Conservation (phyloP, 1,140 invertebrate genomes). For the Drosophila arawakana region DNA sequence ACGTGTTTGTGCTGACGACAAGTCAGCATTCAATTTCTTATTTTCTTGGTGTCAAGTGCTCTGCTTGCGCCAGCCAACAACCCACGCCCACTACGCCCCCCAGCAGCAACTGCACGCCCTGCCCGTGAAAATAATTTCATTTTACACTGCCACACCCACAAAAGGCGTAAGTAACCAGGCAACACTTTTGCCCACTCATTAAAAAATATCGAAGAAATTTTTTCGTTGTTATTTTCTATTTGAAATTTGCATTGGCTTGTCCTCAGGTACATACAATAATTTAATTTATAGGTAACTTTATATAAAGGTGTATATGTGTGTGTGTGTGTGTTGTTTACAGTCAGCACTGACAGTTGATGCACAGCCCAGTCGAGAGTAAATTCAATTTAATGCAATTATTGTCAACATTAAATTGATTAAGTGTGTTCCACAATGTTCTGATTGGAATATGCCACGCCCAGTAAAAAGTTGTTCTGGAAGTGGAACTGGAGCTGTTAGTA, state of each 20-base stretch:
- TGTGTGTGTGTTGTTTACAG: not conserved
- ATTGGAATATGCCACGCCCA: slow-evolving; percentile 1
- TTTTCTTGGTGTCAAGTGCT: slow-evolving; percentile 62
- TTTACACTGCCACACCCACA: slow-evolving; percentile 27
- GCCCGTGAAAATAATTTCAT: slow-evolving; percentile 63
- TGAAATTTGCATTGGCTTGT: slow-evolving; percentile 2
- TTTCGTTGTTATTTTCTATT: slow-evolving; percentile 3
- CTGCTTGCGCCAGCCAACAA: slow-evolving; percentile 9
- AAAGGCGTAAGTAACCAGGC: slow-evolving; percentile 9
- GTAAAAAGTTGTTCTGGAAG: slow-evolving; percentile 1
- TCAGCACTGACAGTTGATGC: slow-evolving; percentile 1
- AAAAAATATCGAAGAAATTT: not conserved
- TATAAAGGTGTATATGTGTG: not conserved
- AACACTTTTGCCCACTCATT: slow-evolving; percentile 19
- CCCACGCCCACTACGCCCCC: not conserved
- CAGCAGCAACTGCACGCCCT: not conserved
- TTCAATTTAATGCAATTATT: slow-evolving; percentile 75
- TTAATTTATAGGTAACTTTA: slow-evolving; percentile 29
- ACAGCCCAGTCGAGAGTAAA: slow-evolving; percentile 25
- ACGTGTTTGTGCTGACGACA: slow-evolving; percentile 51
- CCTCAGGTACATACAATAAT: slow-evolving; percentile 30
- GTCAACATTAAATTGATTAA: slow-evolving; percentile 76
- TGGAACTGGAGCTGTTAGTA: not conserved
- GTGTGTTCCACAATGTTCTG: slow-evolving; percentile 56
- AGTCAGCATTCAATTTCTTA: slow-evolving; percentile 64